Conservation (phyloP, 2,888 invertebrate genomes). For the Parelbella ahira region DNA sequence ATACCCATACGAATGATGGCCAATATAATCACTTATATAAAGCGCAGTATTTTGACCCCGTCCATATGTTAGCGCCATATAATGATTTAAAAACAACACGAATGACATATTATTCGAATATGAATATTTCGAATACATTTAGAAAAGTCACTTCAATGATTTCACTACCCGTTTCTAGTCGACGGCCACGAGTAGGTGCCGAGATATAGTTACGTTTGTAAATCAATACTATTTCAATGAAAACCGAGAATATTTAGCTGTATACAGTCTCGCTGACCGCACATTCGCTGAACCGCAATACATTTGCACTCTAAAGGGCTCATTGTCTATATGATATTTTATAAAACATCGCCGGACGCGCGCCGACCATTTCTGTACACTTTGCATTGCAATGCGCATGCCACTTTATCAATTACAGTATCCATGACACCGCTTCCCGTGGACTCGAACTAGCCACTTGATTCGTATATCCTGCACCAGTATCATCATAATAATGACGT, state of each 20-base stretch:
- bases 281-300: slow-evolving; percentile 37
- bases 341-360: slow-evolving; percentile 51
- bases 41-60: too few relatives aligned
- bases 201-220: slow-evolving; percentile 29
- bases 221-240: slow-evolving; percentile 29
- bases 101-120: too few relatives aligned
- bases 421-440: slow-evolving; percentile 46
- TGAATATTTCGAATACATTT: too few relatives aligned
- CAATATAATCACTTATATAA: background rate
- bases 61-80: too few relatives aligned
- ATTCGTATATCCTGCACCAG: slow-evolving; percentile 59
- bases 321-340: slow-evolving; percentile 46
- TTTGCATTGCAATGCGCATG: slow-evolving; percentile 38
- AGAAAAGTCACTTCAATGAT: too few relatives aligned
- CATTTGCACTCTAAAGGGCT: slow-evolving; percentile 48
- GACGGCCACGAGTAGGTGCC: background rate
- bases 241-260: slow-evolving; percentile 48
- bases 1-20: too few relatives aligned
- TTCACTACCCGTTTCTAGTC: too few relatives aligned
- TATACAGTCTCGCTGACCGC: slow-evolving; percentile 37
- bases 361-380: slow-evolving; percentile 29
- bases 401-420: slow-evolving; percentile 64
- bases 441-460: slow-evolving; percentile 35
- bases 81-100: too few relatives aligned
- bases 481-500: slow-evolving; percentile 63